A percentile compares a stretch with the other conserved stretches of the same genome.
These are phyloP conservation scores for Urosaurus nigricauda DNA, from an alignment of 2,797 vertebrate genomes.

Conservation along the genomic window DNA sequence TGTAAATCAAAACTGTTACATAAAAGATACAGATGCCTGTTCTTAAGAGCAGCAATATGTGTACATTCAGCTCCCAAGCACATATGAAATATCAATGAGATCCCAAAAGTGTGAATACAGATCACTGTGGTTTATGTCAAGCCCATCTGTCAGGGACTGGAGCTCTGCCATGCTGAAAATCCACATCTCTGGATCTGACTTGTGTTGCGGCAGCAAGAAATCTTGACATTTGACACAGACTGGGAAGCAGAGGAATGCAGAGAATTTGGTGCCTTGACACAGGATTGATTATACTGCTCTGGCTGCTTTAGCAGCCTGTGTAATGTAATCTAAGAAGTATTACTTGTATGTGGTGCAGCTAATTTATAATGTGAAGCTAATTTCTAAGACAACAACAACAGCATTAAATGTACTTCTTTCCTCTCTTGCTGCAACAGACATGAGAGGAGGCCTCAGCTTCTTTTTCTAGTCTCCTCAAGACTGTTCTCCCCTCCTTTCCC, in stretches of 20 bases:
- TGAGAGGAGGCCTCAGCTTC: constrained; percentile 53
- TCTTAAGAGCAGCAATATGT: not conserved
- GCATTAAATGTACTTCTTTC: constrained; percentile 71
- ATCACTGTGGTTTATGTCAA: constrained; percentile 5
- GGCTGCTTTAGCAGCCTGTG: constrained; percentile 59
- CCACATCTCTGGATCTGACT: constrained; percentile 67
- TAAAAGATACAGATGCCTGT: not conserved
- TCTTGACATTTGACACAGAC: constrained; percentile 84
- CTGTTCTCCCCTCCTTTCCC: not conserved
- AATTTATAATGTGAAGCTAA: constrained; percentile 65
- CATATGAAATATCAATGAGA: constrained; percentile 7
- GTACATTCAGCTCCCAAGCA: not conserved
- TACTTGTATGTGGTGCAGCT: constrained; percentile 62
- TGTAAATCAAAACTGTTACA: not conserved
- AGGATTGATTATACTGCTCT: constrained; percentile 73
- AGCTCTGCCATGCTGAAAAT: constrained; percentile 64
- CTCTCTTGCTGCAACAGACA: constrained; percentile 66
- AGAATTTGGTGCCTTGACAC: constrained; percentile 89
- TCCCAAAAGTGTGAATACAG: constrained; percentile 30
- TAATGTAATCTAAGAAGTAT: constrained; percentile 73
- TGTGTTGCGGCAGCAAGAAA: constrained; percentile 67
- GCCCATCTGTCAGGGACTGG: not conserved
- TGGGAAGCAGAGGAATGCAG: constrained; percentile 87
- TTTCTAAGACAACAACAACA: constrained; percentile 76
- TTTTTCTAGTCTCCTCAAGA: constrained; percentile 20